A percentile compares a stretch with the other conserved stretches of the same genome.
Evolutionary conservation across 2,888 invertebrate genomes (phyloP).

Genomic region (Ennomos quercinarius): DNA sequence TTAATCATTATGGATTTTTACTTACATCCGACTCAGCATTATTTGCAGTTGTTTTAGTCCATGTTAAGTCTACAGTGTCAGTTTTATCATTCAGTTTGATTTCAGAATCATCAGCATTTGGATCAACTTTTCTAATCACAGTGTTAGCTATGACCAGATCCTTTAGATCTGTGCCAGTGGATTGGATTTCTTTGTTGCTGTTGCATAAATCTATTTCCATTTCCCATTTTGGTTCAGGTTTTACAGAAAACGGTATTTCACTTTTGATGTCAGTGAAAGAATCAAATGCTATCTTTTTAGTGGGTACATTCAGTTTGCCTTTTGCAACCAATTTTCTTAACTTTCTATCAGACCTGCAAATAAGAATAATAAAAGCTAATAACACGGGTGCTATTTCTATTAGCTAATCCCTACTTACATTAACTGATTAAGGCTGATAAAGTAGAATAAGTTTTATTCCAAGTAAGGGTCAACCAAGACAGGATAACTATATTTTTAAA

Average conservation of each 20-base stretch:
- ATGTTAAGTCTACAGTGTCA: constrained; percentile 63
- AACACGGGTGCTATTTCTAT: too few relatives aligned
- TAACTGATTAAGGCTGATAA: too few relatives aligned
- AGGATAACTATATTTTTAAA: too few relatives aligned
- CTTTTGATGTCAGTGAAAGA: constrained; percentile 79
- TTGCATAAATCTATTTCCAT: constrained; percentile 70
- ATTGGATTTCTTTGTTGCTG: constrained; percentile 55
- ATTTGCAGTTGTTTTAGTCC: constrained; percentile 52
- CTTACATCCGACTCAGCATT: constrained; percentile 62
- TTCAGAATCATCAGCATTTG: constrained; percentile 45
- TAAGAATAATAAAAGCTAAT: too few relatives aligned
- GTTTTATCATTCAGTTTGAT: constrained; percentile 40
- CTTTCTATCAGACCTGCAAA: constrained; percentile 69
- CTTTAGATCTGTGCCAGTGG: constrained; percentile 59
- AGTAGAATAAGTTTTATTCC: too few relatives aligned
- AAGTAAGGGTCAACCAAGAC: too few relatives aligned
- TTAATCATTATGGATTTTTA: constrained; percentile 14
- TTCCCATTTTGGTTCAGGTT: constrained; percentile 78
- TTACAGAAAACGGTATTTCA: constrained; percentile 74
- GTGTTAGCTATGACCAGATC: constrained; percentile 79
- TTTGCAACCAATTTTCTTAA: constrained; percentile 65
- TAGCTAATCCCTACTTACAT: too few relatives aligned
- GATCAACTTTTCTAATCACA: constrained; percentile 78
- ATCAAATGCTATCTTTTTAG: constrained; percentile 80
- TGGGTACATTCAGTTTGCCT: constrained; percentile 58